Base-by-base conservation (phyloP, 1,140 invertebrate genomes). In the Drosophila triauraria region DNA sequence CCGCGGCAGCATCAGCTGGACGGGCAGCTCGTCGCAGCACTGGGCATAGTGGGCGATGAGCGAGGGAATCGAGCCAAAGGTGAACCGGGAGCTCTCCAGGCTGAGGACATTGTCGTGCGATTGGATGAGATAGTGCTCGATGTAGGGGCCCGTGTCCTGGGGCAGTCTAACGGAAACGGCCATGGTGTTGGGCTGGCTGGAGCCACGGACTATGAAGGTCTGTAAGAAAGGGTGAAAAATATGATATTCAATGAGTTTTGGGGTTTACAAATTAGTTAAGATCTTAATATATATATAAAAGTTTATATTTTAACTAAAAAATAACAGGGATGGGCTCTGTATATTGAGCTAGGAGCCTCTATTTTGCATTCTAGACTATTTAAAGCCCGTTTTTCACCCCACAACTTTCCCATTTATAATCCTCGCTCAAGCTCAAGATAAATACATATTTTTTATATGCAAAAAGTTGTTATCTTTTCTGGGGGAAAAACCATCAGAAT, bases 71-170 rank as follows among this genome's bases (percentile, higher is more conserved):
- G 97, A 97, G 91, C 96, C 96, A 93, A 99, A 99, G 76, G 96
- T 96, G 93, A 98, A 98, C 81, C 97, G 96, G 15, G 98, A 99
- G 60, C 97, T 98, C 93, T 99, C 98, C 68, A 99, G 94, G 50
- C 97, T 96, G 67, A 98, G 94, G 71, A 96, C 95, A 57, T 96
- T 95, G 54, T 95, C 95, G 58, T 95, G 95, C 13, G 96, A 96
- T 92, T 99, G 97, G 51, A 99, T 98, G 64, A 99, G 95, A 94
- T 99, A 99, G 93, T 99, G 98, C 91, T 99, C 98, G 74, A 99
- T 98, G 93, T 98, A 97, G 7, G 97, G 96, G 7, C 97, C 97
- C 82, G 96, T 97, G 81, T 96, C 96, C 25, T 95, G 94, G 2
- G 97, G 97, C 77, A 99, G 93, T 50, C 98, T 95, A 25, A 99